Evolutionary conservation across 2,797 vertebrate genomes (phyloP).

Genomic region (Triplophysa yarkandensis): DNA sequence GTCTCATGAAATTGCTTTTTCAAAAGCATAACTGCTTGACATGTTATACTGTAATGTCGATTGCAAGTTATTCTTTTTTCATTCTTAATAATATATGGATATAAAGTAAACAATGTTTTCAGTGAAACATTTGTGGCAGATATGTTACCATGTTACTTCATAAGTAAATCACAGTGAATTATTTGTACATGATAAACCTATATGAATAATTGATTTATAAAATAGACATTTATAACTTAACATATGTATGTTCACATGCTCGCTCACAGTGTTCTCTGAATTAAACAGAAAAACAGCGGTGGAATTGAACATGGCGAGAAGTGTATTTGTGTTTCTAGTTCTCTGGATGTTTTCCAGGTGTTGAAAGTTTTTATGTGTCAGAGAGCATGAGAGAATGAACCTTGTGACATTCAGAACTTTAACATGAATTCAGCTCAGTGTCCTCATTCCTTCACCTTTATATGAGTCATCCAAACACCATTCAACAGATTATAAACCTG

Average conservation of each 20-base stretch:
- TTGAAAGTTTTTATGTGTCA: neutral
- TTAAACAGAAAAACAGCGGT: neutral
- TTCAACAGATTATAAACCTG: neutral
- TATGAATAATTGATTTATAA: slow-evolving; percentile 18
- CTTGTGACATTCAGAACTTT: neutral
- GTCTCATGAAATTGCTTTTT: slow-evolving; percentile 36
- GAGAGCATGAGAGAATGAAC: neutral
- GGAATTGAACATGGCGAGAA: neutral
- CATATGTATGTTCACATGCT: neutral
- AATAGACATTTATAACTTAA: neutral
- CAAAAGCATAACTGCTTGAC: slow-evolving; percentile 40
- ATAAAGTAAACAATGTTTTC: slow-evolving; percentile 42
- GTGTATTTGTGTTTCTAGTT: neutral
- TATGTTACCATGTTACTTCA: slow-evolving; percentile 14
- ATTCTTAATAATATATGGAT: slow-evolving; percentile 41
- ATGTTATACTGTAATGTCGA: slow-evolving; percentile 35
- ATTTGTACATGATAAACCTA: slow-evolving; percentile 37
- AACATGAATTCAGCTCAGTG: neutral
- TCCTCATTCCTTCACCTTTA: neutral
- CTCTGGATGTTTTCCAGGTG: neutral
- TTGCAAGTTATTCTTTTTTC: slow-evolving; percentile 36
- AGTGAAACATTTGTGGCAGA: slow-evolving; percentile 32
- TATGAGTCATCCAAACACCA: slow-evolving; percentile 1
- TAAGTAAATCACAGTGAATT: slow-evolving; percentile 9
- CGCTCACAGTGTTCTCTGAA: neutral